phyloP scores from a whole-genome alignment of 2,113 vertebrate genomes.

The Podarcis cretensis region DNA sequence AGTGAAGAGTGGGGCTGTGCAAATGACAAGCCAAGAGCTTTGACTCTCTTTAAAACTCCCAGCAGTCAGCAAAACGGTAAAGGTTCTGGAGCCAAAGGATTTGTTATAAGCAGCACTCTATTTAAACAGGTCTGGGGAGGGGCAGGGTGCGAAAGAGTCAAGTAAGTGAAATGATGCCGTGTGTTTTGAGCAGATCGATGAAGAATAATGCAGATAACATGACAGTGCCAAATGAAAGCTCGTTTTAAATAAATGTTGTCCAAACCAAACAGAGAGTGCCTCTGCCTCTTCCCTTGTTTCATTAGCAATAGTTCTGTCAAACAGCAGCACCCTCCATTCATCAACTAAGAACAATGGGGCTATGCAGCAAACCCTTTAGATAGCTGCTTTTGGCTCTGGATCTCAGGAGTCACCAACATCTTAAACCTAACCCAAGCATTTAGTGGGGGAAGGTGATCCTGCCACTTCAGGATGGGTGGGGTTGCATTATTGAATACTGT shows the following conservation, averaged over 20 bases:
- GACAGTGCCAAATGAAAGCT: conserved; percentile 34
- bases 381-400: neutral
- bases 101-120: neutral
- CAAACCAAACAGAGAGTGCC: neutral
- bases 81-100: conserved; percentile 8
- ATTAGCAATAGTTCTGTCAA: neutral
- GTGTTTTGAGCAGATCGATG: conserved; percentile 33
- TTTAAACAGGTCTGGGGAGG: neutral
- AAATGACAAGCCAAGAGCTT: conserved; percentile 33
- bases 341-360: neutral
- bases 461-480: too few relatives aligned
- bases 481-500: too few relatives aligned
- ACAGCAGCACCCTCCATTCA: neutral
- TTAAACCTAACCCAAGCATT: neutral
- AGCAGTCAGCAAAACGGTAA: conserved; percentile 22
- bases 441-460: too few relatives aligned
- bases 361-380: neutral
- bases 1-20: conserved; percentile 20
- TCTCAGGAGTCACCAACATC: neutral
- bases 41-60: conserved; percentile 28
- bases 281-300: neutral
- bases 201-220: conserved; percentile 27
- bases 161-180: neutral
- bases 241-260: conserved; percentile 7
- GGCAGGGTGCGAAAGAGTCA: neutral